phyloP scores from a whole-genome alignment of 2,888 invertebrate genomes.

The Drosophila nr. medialis region DNA sequence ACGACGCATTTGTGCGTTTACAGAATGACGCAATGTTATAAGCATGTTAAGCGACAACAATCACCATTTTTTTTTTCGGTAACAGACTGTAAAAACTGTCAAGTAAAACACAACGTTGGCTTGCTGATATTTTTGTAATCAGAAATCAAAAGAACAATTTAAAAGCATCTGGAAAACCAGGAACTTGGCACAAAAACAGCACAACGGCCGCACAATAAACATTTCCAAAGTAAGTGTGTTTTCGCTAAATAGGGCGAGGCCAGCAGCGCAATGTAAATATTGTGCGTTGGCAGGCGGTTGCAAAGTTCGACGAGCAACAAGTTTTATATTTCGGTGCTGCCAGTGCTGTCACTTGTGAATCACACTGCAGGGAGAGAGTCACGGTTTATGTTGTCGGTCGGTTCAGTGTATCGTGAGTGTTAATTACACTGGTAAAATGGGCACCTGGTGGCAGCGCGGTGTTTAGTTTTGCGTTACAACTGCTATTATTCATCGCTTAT shows the following conservation, averaged over 20 bases:
- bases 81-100: slow-evolving; percentile 34
- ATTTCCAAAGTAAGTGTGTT: slow-evolving; percentile 52
- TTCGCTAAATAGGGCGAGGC: slow-evolving; percentile 45
- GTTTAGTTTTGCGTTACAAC: background rate
- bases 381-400: slow-evolving; percentile 17
- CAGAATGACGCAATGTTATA: slow-evolving; percentile 21
- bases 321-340: slow-evolving; percentile 44
- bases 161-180: slow-evolving; percentile 13
- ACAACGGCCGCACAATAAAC: slow-evolving; percentile 19
- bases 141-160: slow-evolving; percentile 25
- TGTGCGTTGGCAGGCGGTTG: slow-evolving; percentile 61
- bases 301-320: slow-evolving; percentile 62
- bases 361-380: slow-evolving; percentile 34
- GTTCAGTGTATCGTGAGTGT: background rate
- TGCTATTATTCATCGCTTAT: background rate
- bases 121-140: slow-evolving; percentile 28
- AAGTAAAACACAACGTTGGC: slow-evolving; percentile 44
- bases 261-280: slow-evolving; percentile 42
- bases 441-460: background rate
- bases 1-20: slow-evolving; percentile 14
- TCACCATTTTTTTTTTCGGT: slow-evolving; percentile 24
- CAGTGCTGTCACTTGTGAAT: slow-evolving; percentile 47
- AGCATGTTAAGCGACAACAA: slow-evolving; percentile 8
- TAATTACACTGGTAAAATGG: background rate
- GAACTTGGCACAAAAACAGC: background rate